phyloP scores from a whole-genome alignment of 2,113 vertebrate species.

The Lophotis ruficrista region DNA sequence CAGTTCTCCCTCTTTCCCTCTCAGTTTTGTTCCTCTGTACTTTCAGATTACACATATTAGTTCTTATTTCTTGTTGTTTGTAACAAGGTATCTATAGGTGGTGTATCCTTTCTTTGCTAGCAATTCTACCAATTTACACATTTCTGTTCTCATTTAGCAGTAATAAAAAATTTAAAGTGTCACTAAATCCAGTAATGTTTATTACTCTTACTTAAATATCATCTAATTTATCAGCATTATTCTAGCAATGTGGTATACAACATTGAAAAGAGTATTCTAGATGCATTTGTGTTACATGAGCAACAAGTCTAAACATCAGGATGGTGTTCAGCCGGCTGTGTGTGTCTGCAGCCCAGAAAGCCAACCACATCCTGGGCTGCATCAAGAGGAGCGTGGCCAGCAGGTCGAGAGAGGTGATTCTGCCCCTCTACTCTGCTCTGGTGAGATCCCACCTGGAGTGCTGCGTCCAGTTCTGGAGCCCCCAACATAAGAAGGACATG shows the following conservation, averaged over 20 bases:
- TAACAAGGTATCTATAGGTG: background rate
- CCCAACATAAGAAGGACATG: no score
- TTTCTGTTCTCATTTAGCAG: background rate
- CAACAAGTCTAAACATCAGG: background rate
- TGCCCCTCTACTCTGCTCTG: rapidly evolving
- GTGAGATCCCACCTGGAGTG: background rate
- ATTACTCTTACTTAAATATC: background rate
- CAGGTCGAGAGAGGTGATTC: background rate
- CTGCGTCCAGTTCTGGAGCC: rapidly evolving
- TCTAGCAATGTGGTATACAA: background rate
- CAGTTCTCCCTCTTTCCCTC: background rate
- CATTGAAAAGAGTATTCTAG: background rate
- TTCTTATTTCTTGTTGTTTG: background rate
- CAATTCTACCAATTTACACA: background rate
- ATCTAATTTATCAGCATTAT: background rate
- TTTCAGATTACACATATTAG: background rate
- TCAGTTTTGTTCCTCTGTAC: background rate
- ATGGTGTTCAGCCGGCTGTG: rapidly evolving
- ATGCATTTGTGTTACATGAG: background rate
- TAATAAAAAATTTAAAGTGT: background rate
- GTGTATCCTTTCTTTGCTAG: background rate
- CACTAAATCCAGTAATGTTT: background rate
- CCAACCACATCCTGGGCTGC: background rate
- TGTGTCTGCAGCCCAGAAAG: rapidly evolving
- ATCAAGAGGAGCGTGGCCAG: background rate